Evolutionary conservation across 2,113 vertebrate genomes (phyloP), one percentile per base, ranked within the genome.

Genomic region (Ursus arctos): DNA sequence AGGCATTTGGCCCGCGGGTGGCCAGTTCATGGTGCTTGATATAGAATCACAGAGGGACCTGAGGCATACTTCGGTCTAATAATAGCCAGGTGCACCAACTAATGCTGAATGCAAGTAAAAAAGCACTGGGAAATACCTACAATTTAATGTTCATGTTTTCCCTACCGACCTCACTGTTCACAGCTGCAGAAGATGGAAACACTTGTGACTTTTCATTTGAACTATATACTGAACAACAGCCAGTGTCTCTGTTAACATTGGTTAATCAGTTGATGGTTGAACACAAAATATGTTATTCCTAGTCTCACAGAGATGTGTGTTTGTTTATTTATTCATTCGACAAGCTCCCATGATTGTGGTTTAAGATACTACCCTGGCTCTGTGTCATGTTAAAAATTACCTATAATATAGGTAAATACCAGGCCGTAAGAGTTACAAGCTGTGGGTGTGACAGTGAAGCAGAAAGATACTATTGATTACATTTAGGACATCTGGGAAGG

Each of bases 21-120:
- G 72, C 87, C 80, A 51, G 79, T 90, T 76, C 80, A 63, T 86
- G 83, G 69, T 80, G 88, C 92, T 28, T 11, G 40, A 90, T 94
- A n/a, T 40, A 90, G 97, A 92, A 83, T 90, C 90, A 4, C 74
- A 88, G 90, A 88, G 82, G 53, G 40, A 81, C 74, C 26, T 14
- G 33, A 77, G 53, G 53, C 79, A 91, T 53, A 88, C 26, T 49
- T 47, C 2, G 16, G 59, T 49, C 88, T 97, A 76, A 86, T 79
- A 83, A 79, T 63, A 95, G 82, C 71, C 88, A 79, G 85, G 59
- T 72, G 4, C n/a, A 84, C 61, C 15, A 81, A 24, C 47, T 65
- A 51, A 80, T 67, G 72, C 31, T 11, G 43, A 63, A 61, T 80
- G 51, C 57, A 93, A 77, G 81, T 43, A 43, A 57, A 74, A 67